Base-by-base conservation (phyloP, 92 coral and sea anemone genomes). In the Actinernus sp. region DNA sequence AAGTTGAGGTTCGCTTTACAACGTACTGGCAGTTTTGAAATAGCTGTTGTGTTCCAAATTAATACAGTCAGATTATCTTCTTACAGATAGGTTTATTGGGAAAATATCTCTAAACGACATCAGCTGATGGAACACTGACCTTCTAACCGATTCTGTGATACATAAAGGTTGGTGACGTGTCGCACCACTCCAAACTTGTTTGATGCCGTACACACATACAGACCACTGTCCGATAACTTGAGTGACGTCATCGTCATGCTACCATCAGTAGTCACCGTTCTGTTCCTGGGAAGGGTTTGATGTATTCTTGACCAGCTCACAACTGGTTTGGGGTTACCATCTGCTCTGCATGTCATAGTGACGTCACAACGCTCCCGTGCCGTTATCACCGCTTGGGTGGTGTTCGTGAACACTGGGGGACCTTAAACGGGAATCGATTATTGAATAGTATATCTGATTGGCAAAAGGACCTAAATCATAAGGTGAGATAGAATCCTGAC, bases 271-370 rank as follows among this genome's bases (percentile, higher is more conserved):
- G 30, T 4, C 21, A 9, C 34, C 25, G 3, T 6, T 17, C 34
- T 51, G 7, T 23, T 13, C 26, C 1, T 36, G 4, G 58, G 58
- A 0, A 25, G 58, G 16, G 31, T 0, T 12, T 11, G 58, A 3
- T 26, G 16, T 11, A 23, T 8, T 12, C 12, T 51, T 14, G 58
- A 16, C 58, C 58, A 51, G 32, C 14, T 51, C 19, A 51, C 18
- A 1, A 1, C 2, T 13, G 58, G 58, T 5, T 51, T 25, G 7
- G 58, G 58, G 17, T 51, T 51, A 8, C 58, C 58, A 26, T 51
- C 1, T 11, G 33, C 58, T 25, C 32, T 51, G 30, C 58, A 51
- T 23, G 58, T 51, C 32, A 51, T 23, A 25, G 58, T 51, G 58
- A 51, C 31, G 17, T 26, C 14, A 26, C 58, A 51, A 20, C 8